Conservation (phyloP, 2,888 invertebrate species). For the Tipula lateralis region DNA sequence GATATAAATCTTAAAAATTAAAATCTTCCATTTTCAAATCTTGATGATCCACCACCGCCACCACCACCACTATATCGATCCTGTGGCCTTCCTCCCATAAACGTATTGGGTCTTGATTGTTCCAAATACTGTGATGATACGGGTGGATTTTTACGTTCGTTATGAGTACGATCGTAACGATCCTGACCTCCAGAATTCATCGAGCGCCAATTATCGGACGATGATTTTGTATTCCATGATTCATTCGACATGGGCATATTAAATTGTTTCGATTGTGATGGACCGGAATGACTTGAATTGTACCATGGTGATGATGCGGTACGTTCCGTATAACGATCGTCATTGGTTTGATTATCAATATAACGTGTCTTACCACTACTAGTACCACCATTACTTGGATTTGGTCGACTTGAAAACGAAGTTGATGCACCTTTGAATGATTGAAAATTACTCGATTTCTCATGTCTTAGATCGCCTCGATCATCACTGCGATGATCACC, state of each 20-base stretch:
- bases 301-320: conserved; percentile 38
- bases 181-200: conserved; percentile 42
- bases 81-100: conserved; percentile 42
- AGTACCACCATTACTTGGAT: neutral
- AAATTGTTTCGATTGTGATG: conserved; percentile 44
- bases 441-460: neutral
- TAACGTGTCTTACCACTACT: conserved; percentile 32
- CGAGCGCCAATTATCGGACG: conserved; percentile 44
- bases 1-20: neutral
- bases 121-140: conserved; percentile 43
- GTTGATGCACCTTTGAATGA: neutral
- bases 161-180: conserved; percentile 48
- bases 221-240: conserved; percentile 42
- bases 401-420: neutral
- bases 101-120: conserved; percentile 40
- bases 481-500: conserved; percentile 31
- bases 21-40: conserved; percentile 40
- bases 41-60: conserved; percentile 41
- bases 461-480: conserved; percentile 32
- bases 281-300: conserved; percentile 38
- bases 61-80: conserved; percentile 43
- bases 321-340: conserved; percentile 36
- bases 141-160: conserved; percentile 41
- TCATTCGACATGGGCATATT: conserved; percentile 41
- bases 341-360: conserved; percentile 31